A percentile compares a stretch with the other conserved stretches of the same genome.
Conservation (phyloP, 1,140 invertebrate genomes). For the Papilio aristodemus region DNA sequence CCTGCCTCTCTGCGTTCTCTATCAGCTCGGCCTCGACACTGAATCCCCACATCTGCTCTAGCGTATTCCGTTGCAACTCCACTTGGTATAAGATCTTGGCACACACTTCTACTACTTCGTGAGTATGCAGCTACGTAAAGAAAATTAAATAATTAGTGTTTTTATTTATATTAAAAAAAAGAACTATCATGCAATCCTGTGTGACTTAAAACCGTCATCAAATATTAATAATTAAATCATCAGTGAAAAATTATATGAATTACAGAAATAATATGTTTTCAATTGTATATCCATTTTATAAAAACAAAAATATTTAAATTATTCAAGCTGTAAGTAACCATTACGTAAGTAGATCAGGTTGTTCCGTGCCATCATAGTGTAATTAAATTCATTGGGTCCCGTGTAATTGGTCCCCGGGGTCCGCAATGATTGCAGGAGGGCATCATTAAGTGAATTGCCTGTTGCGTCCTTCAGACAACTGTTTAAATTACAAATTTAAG, state of each 20-base stretch:
- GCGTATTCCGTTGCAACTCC: constrained; percentile 91
- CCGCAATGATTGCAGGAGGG: constrained; percentile 26
- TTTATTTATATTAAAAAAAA: not conserved
- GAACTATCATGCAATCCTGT: no score
- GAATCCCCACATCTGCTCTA: constrained; percentile 98
- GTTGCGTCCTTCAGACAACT: constrained; percentile 23
- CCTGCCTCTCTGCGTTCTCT: constrained; percentile 96
- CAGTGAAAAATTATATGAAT: no score
- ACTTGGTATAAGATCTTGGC: constrained; percentile 98
- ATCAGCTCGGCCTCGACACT: constrained; percentile 98
- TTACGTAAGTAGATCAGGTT: constrained; percentile 11
- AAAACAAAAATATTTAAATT: not conserved
- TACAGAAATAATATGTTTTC: not conserved
- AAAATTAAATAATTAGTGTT: constrained; percentile 15
- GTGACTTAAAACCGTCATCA: no score
- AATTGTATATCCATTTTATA: not conserved
- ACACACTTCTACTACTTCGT: constrained; percentile 97
- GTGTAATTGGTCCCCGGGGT: constrained; percentile 27
- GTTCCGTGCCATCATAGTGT: constrained; percentile 13
- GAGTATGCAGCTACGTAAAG: constrained; percentile 90
- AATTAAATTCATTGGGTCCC: constrained; percentile 24
- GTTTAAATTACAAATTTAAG: constrained; percentile 25
- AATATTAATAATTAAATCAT: no score
- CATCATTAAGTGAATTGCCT: constrained; percentile 33
- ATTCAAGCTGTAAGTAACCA: constrained; percentile 12